These are phyloP conservation scores for Aleiodes leptofemur DNA, from an alignment of 2,888 invertebrate species.

Conservation along the genomic window DNA sequence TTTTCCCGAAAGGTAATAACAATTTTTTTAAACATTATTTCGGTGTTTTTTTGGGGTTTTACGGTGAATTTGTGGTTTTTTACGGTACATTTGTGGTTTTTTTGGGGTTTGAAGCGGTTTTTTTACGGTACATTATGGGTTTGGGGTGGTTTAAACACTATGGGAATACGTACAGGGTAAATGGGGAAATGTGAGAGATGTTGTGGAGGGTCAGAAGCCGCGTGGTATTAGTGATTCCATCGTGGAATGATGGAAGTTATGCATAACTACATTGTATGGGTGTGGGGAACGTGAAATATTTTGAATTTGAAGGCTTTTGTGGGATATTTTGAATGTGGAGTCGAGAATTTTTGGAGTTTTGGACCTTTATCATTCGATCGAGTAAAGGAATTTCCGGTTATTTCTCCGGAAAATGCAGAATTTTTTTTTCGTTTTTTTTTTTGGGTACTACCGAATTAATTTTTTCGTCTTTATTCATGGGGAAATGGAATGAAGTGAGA, in stretches of 20 bases:
- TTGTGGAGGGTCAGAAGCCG: background rate
- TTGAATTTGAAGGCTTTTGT: background rate
- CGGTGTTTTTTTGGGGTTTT: too few relatives aligned
- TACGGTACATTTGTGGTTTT: too few relatives aligned
- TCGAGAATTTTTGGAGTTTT: background rate
- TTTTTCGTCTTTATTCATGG: background rate
- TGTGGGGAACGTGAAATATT: slow-evolving; percentile 14
- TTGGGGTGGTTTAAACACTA: too few relatives aligned
- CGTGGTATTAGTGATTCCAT: slow-evolving; percentile 9
- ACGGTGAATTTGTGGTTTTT: too few relatives aligned
- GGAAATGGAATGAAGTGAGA: background rate
- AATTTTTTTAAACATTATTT: too few relatives aligned
- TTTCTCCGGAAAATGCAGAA: too few relatives aligned
- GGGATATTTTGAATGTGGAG: background rate
- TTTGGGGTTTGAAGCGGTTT: too few relatives aligned
- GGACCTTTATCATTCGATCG: too few relatives aligned
- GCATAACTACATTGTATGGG: slow-evolving; percentile 16
- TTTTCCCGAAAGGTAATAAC: slow-evolving; percentile 78
- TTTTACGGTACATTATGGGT: too few relatives aligned
- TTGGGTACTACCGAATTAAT: background rate
- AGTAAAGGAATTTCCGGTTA: too few relatives aligned
- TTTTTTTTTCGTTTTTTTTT: background rate
- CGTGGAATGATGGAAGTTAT: slow-evolving; percentile 1
- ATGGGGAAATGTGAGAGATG: background rate
- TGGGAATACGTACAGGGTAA: background rate